Evolutionary conservation across 2,888 invertebrate species (phyloP), one percentile per base, ranked within the genome.

Genomic region (Cantharis nigra): DNA sequence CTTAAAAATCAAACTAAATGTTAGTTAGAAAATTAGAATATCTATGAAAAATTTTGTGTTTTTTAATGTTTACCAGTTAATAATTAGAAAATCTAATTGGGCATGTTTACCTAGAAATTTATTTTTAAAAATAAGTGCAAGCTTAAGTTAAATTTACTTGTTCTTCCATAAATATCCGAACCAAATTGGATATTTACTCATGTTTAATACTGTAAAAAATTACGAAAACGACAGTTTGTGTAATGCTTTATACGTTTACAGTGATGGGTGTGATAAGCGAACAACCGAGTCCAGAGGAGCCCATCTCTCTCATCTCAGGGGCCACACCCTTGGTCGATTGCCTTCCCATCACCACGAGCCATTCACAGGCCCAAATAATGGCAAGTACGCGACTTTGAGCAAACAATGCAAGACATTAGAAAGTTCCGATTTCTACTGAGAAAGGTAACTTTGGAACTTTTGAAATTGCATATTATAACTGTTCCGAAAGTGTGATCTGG

Each of bases 391-490:
- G 90, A 97, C 96, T 90, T 92, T 97, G 91, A 96, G 96, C 94
- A 96, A 96, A 91, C 96, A 97, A 92, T 97, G 97, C 94, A 97
- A 97, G 92, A 97, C 97, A 86, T 92, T 97, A 83, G 97, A 97
- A 91, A 95, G 96, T 87, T 95, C 94, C 88, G 96, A 97, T 91
- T 97, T 96, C 92, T 97, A 97, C 95, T 97, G 96, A 96, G 95
- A 94, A 91, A 93, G 93, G 91, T 90, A 80, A 82, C 65, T 67
- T 67, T 67, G 65, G 64, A 23, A 20, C 26, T 67, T 67, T 67
- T 49, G 49, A 49, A 49, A 49, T 49, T 49, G 49, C 62, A 49
- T 20, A 71, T 70, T 18, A 20, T 49, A 49, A 2, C 80, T 30
- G 26, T 30, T 30, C 28, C 4, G 3, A 10, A 2, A 30, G 10